Percentiles rank a stretch among this genome's conserved stretches.
Evolutionary conservation across 92 coral and sea anemone genomes (phyloP).

Genomic region (Palythoa grandiflora): DNA sequence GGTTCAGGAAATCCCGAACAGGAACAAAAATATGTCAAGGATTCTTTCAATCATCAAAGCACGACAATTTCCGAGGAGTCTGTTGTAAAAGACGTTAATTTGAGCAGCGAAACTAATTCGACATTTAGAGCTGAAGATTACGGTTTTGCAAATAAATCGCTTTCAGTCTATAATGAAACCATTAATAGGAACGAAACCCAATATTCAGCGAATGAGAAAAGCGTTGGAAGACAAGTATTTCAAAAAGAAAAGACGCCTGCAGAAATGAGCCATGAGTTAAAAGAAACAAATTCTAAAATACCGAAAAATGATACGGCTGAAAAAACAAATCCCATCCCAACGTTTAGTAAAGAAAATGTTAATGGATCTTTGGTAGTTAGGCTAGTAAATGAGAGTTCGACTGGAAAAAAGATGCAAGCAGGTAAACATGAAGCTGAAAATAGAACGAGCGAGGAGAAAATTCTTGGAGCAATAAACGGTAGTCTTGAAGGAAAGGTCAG

Average conservation of each 20-base stretch:
- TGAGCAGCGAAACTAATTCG: neutral
- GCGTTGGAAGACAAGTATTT: neutral
- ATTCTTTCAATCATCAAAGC: neutral
- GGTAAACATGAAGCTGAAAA: neutral
- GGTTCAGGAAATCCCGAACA: neutral
- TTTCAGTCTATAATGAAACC: neutral
- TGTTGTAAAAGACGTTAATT: neutral
- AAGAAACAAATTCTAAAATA: neutral
- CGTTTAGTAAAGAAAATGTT: neutral
- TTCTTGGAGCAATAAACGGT: neutral
- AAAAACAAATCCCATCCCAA: neutral
- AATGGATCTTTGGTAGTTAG: neutral
- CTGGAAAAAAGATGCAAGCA: neutral
- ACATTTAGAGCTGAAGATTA: neutral
- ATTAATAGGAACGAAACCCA: neutral
- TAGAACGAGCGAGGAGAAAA: neutral
- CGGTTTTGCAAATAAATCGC: neutral
- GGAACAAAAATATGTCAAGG: neutral
- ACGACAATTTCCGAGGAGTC: neutral
- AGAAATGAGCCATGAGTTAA: neutral
- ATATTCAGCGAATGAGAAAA: neutral
- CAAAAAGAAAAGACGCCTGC: neutral
- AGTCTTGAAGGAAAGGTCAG: neutral
- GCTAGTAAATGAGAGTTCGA: neutral
- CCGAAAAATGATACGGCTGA: neutral